A percentile compares a stretch with the other conserved stretches of the same genome.
phyloP scores from a whole-genome alignment of 2,888 invertebrate genomes.

The Campaea margaritaria region DNA sequence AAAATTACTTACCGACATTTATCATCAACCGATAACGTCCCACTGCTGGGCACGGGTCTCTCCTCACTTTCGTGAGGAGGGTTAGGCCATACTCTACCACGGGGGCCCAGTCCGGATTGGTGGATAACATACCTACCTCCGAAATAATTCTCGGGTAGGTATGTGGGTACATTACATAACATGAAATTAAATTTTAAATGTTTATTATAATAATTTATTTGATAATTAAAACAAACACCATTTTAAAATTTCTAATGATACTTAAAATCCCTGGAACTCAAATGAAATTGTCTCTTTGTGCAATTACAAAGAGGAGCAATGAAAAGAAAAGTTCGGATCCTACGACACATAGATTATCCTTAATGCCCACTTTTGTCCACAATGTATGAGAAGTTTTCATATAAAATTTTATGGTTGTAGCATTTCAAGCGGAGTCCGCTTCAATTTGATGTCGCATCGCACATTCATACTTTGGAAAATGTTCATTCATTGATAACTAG shows the following conservation, averaged over 20 bases:
- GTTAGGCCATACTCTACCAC: no score
- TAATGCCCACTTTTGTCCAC: conserved; percentile 73
- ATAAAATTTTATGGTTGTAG: conserved; percentile 72
- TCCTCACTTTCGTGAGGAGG: no score
- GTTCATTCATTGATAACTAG: conserved; percentile 9
- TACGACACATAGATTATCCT: conserved; percentile 72
- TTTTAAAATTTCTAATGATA: conserved; percentile 8
- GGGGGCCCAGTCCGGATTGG: no score
- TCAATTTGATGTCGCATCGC: conserved; percentile 54
- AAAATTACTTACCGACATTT: no score
- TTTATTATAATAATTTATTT: background rate
- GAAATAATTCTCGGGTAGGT: no score
- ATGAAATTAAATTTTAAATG: no score
- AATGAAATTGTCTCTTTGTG: conserved; percentile 61
- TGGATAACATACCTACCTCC: no score
- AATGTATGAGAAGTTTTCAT: conserved; percentile 72
- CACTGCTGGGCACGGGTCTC: no score
- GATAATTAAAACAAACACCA: background rate
- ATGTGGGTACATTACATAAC: no score
- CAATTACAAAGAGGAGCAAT: conserved; percentile 61
- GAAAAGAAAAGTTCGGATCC: conserved; percentile 73
- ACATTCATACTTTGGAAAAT: conserved; percentile 41
- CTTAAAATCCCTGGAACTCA: conserved; percentile 34
- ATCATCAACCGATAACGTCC: no score
- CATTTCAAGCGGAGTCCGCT: conserved; percentile 62